These are phyloP conservation scores for Plodia interpunctella DNA, from an alignment of 1,140 invertebrate species.

Conservation along the genomic window DNA sequence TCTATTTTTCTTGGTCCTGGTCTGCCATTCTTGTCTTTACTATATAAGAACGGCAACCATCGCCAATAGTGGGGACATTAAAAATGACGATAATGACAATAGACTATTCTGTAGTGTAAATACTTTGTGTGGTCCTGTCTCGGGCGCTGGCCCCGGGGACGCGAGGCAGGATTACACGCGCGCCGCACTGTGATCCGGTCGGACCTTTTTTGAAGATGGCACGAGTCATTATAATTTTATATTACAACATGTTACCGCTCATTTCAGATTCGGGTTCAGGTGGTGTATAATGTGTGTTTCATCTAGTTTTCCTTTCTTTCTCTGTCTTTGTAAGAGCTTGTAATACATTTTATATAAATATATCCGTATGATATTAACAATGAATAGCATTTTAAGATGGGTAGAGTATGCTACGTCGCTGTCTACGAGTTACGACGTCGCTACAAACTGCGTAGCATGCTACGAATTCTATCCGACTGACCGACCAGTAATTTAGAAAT, in stretches of 20 bases:
- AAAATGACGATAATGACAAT: too few relatives aligned
- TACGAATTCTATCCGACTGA: too few relatives aligned
- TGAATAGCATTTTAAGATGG: too few relatives aligned
- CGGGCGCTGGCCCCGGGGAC: neutral
- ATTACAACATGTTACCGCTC: constrained; percentile 18
- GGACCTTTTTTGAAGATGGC: constrained; percentile 18
- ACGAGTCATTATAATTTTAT: constrained; percentile 22
- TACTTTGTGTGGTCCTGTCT: neutral
- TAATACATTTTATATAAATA: neutral
- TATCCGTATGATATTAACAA: too few relatives aligned
- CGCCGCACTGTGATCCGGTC: neutral
- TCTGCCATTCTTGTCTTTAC: too few relatives aligned
- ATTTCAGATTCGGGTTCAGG: constrained; percentile 17
- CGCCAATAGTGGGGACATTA: too few relatives aligned
- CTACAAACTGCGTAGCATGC: too few relatives aligned
- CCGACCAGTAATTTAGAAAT: too few relatives aligned
- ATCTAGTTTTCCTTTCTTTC: neutral
- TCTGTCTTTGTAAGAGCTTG: neutral
- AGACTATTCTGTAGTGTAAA: neutral
- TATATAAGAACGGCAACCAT: too few relatives aligned
- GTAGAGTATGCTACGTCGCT: too few relatives aligned
- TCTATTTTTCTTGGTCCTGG: too few relatives aligned
- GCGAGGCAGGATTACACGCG: constrained; percentile 13
- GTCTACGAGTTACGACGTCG: too few relatives aligned
- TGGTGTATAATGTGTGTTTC: constrained; percentile 15